These are phyloP conservation scores for Apamea crenata DNA, from an alignment of 2,888 invertebrate species.

Conservation along the genomic window DNA sequence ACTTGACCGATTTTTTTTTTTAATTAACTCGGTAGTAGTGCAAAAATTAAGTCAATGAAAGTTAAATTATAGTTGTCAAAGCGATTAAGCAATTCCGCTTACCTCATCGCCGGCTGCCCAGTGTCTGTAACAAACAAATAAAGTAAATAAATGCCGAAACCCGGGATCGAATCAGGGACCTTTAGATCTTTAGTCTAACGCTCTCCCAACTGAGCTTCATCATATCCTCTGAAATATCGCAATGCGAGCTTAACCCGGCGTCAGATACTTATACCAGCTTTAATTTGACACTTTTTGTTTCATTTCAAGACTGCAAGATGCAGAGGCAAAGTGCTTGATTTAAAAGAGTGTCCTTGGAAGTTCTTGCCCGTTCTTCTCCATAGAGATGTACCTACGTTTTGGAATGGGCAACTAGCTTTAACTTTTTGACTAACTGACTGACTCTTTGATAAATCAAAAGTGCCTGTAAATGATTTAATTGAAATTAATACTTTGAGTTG, in stretches of 20 bases:
- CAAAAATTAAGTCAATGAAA: not conserved
- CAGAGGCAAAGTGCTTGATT: not conserved
- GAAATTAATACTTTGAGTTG: no score
- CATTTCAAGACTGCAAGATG: not conserved
- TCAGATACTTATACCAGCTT: not conserved
- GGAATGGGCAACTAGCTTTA: no score
- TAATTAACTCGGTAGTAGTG: not conserved
- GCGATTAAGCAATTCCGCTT: conserved; percentile 35
- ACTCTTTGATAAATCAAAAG: no score
- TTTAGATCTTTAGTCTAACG: conserved; percentile 93
- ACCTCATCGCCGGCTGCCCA: conserved; percentile 67
- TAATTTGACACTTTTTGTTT: not conserved
- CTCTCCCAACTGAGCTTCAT: conserved; percentile 90
- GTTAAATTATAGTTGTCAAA: not conserved
- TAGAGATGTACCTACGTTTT: no score
- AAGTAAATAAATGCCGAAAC: conserved; percentile 89
- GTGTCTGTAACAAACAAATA: conserved; percentile 74
- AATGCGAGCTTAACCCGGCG: not conserved
- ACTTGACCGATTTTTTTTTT: no score
- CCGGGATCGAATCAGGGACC: conserved; percentile 93
- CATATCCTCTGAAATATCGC: not conserved
- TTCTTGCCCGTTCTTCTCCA: no score
- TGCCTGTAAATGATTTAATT: no score
- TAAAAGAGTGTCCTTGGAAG: no score
- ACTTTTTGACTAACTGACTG: no score